phyloP scores from a whole-genome alignment of 2,113 vertebrate genomes.

The Diphyllodes magnificus region DNA sequence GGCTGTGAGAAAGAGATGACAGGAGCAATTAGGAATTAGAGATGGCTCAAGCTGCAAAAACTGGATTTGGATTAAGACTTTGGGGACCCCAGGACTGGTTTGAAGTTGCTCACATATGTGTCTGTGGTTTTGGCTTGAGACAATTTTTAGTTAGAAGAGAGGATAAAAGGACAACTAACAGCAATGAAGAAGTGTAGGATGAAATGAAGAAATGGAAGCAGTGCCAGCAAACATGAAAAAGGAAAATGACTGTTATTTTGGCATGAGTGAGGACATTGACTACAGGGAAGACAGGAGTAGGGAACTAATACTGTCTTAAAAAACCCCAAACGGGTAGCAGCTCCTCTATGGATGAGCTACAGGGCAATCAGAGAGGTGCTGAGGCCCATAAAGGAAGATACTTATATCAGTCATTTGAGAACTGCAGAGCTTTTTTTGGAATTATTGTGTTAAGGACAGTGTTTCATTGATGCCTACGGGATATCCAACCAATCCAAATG shows the following conservation, averaged over 20 bases:
- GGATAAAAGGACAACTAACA: conserved; percentile 48
- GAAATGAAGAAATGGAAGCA: conserved; percentile 43
- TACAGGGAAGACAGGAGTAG: neutral
- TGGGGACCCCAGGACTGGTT: conserved; percentile 39
- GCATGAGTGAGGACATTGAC: neutral
- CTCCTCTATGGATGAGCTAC: neutral
- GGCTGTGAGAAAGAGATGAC: conserved; percentile 62
- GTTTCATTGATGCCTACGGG: neutral
- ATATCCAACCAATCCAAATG: neutral
- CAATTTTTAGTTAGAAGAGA: conserved; percentile 29
- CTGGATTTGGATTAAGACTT: conserved; percentile 63
- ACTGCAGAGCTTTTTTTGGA: neutral
- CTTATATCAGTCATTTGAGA: neutral
- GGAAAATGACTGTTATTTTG: neutral
- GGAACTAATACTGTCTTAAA: neutral
- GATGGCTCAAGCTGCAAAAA: conserved; percentile 61
- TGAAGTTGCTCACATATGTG: conserved; percentile 65
- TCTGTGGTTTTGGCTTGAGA: conserved; percentile 58
- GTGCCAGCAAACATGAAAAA: conserved; percentile 17
- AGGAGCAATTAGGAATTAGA: conserved; percentile 65
- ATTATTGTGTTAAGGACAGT: neutral
- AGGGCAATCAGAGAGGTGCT: neutral
- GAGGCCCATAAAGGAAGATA: neutral
- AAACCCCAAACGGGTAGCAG: rapidly evolving
- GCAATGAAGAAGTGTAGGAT: conserved; percentile 28